These are phyloP conservation scores for Oscheius sp. DNA, from an alignment of 1,140 invertebrate genomes.

Conservation along the genomic window DNA sequence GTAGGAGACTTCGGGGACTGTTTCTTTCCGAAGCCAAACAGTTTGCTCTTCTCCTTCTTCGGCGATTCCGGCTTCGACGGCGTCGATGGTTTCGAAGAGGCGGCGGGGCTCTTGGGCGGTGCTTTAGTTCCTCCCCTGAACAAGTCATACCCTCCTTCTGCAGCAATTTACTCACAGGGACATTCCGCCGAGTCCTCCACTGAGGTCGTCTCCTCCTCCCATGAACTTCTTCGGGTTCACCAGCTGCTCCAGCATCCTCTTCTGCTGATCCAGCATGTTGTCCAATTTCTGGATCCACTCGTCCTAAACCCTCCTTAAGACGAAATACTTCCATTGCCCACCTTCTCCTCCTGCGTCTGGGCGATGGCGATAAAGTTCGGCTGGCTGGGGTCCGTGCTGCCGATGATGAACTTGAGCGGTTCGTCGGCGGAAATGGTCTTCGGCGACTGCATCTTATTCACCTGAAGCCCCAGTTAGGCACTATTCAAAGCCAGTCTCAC, in stretches of 20 bases:
- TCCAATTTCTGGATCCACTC: conserved; percentile 53
- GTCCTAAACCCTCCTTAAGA: conserved; percentile 37
- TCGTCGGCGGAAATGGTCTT: conserved; percentile 52
- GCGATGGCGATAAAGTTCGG: conserved; percentile 54
- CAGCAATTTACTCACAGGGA: conserved; percentile 13
- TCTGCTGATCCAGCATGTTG: conserved; percentile 56
- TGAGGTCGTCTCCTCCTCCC: conserved; percentile 17
- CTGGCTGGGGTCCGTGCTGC: conserved; percentile 52
- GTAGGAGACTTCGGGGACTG: conserved; percentile 15
- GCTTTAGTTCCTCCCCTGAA: conserved; percentile 18
- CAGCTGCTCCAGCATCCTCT: conserved; percentile 54
- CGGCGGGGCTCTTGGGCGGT: not conserved
- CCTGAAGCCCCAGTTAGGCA: conserved; percentile 40
- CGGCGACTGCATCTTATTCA: conserved; percentile 59
- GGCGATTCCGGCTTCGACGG: conserved; percentile 31
- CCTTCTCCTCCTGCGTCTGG: conserved; percentile 48
- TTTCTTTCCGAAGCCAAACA: conserved; percentile 39
- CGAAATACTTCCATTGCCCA: not conserved
- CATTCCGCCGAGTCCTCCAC: conserved; percentile 25
- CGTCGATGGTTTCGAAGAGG: not conserved
- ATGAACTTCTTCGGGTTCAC: conserved; percentile 54
- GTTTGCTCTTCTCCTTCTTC: conserved; percentile 34
- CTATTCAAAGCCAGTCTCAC: conserved; percentile 66
- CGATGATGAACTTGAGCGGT: conserved; percentile 55
- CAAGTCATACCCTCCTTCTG: not conserved